Base-by-base conservation (phyloP, 1,140 invertebrate species). In the Asobara japonica region DNA sequence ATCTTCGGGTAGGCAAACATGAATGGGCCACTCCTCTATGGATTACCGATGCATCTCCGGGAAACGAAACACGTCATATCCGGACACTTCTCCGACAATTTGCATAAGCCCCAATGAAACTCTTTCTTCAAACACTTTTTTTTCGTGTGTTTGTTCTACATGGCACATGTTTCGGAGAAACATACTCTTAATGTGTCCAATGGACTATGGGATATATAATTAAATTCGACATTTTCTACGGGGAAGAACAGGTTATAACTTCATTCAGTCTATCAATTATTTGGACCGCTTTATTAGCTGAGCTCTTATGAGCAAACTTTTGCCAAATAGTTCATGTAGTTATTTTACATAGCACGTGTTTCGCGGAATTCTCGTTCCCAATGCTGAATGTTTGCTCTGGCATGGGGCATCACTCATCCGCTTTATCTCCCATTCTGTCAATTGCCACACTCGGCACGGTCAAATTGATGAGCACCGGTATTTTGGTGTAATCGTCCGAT, bases 31-130 rank as follows among this genome's bases (percentile, higher is more conserved):
- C 45, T 72, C 71, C 73, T 79, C 74, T 73, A 77, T 72, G 73
- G 72, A 79, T 76, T 75, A 30, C 48, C 45, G 72, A 61, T 77
- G 74, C 75, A 78, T 76, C 76, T 69, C 72, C 65, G 69, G 73
- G 71, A 72, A 79, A 78, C 65, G 41, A 73, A 70, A 70, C 65
- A 69, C 69, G 76, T 78, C 76, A 77, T 56, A 74, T 79, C 76
- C 77, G 75, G 76, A 73, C 13, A 61, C 29, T 29, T 60, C 11
- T 45, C 41, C 7, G 25, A n/a, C 27, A 71, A 71, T 71, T 71
- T 51, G 69, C 69, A 71, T 71, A 71, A 71, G 41, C 29, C 25
- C 61, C n/a, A 62, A 31, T 30, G 60, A 62, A 62, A 62, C 29
- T 29, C 27, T 31, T 31, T 62, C 25, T 60, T 60, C 7, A 25